Percentiles rank a stretch among this genome's conserved stretches.
Evolutionary conservation across 2,888 invertebrate genomes (phyloP).

Genomic region (Rosalia funebris): DNA sequence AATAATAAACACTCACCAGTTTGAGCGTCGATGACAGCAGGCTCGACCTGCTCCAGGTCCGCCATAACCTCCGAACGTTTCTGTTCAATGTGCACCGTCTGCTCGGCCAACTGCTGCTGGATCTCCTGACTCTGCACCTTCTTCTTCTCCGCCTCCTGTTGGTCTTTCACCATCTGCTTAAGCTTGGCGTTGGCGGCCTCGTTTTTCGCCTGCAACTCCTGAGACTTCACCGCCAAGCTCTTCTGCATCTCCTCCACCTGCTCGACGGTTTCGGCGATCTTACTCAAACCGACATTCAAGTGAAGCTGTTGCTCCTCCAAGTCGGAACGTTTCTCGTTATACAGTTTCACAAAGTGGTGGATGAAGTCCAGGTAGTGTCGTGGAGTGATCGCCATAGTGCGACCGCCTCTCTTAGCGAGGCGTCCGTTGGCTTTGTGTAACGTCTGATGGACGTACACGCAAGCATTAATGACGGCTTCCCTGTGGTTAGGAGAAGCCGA

Average conservation of each 20-base stretch:
- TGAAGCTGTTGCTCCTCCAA: conserved; percentile 99
- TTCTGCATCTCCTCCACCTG: conserved; percentile 99
- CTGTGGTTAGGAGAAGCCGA: conserved; percentile 82
- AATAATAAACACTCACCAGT: conserved; percentile 83
- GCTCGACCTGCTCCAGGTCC: conserved; percentile 97
- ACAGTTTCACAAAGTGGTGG: conserved; percentile 97
- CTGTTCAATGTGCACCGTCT: conserved; percentile 92
- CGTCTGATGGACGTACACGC: conserved; percentile 98
- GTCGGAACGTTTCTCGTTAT: conserved; percentile 97
- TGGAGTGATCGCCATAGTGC: conserved; percentile 98
- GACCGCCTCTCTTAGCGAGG: conserved; percentile 89
- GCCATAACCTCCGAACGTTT: conserved; percentile 95
- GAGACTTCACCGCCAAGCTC: conserved; percentile 95
- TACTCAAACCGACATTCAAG: conserved; percentile 97
- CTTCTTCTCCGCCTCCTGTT: conserved; percentile 99
- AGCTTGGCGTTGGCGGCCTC: conserved; percentile 99
- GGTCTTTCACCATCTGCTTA: conserved; percentile 99
- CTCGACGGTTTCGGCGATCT: conserved; percentile 98
- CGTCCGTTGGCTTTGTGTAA: conserved; percentile 93
- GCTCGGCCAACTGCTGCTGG: conserved; percentile 81
- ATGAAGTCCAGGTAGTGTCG: conserved; percentile 98
- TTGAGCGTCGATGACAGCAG: conserved; percentile 98
- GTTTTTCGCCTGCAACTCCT: conserved; percentile 95
- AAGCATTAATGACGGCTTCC: conserved; percentile 98
- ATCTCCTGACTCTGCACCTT: conserved; percentile 98